These are phyloP conservation scores for Busseola fusca DNA, from an alignment of 2,888 invertebrate genomes.

Conservation along the genomic window DNA sequence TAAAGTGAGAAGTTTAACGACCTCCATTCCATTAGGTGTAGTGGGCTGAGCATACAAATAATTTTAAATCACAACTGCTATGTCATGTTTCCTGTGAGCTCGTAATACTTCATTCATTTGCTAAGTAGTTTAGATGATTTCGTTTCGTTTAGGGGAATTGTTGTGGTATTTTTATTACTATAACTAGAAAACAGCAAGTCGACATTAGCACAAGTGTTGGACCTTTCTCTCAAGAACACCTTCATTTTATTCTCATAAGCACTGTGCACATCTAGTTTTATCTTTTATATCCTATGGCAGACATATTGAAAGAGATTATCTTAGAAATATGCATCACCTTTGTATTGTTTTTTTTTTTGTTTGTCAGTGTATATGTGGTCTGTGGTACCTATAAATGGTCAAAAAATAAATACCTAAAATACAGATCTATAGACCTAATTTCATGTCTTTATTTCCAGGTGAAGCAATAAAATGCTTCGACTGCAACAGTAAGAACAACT, in stretches of 20 bases:
- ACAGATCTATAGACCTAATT: background rate
- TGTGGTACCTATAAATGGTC: background rate
- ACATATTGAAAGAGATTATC: background rate
- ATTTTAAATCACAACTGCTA: slow-evolving; percentile 10
- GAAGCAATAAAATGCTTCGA: slow-evolving; percentile 91
- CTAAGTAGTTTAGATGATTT: background rate
- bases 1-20: slow-evolving; percentile 17
- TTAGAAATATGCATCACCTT: background rate
- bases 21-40: slow-evolving; percentile 26
- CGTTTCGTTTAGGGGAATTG: background rate
- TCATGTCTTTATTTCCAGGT: slow-evolving; percentile 73
- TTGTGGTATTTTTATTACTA: background rate
- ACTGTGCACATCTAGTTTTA: no score
- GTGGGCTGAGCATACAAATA: slow-evolving; percentile 13
- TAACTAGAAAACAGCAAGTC: no score
- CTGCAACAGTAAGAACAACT: slow-evolving; percentile 91
- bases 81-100: background rate
- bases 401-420: background rate
- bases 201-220: background rate
- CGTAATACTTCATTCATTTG: background rate
- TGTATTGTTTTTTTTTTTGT: background rate
- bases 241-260: background rate
- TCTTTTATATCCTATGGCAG: background rate
- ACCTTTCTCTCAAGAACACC: background rate
- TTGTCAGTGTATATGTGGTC: background rate